These are phyloP conservation scores for Actenoides hombroni DNA, from an alignment of 2,113 vertebrate genomes.

Conservation along the genomic window DNA sequence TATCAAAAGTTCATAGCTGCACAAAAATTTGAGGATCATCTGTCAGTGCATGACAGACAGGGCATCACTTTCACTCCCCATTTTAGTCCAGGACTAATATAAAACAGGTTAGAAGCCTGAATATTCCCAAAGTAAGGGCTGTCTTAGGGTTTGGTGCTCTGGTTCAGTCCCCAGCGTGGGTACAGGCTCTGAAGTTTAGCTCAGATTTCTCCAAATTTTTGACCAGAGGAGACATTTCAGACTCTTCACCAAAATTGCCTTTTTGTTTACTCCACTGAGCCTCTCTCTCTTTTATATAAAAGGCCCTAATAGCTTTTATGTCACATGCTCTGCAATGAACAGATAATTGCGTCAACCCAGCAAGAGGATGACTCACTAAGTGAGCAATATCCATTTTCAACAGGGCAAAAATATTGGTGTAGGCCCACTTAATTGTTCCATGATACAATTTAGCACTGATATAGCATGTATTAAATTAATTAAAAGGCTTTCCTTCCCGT, in stretches of 20 bases:
- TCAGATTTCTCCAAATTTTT: not conserved
- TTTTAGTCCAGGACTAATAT: not conserved
- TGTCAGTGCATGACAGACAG: not conserved
- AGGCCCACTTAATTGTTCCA: constrained; percentile 56
- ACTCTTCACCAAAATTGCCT: not conserved
- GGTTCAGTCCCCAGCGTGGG: not conserved
- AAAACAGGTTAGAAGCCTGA: not conserved
- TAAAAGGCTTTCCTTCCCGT: constrained; percentile 69
- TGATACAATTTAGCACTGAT: constrained; percentile 58
- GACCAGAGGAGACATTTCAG: not conserved
- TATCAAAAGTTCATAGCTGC: not conserved
- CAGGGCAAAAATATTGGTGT: constrained; percentile 25
- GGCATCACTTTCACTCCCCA: not conserved
- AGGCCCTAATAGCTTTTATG: not conserved
- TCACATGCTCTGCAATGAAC: not conserved
- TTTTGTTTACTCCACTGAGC: constrained; percentile 31
- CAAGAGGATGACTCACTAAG: constrained; percentile 31
- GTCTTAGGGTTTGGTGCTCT: not conserved
- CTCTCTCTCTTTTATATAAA: not conserved
- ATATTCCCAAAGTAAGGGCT: not conserved
- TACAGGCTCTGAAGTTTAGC: not conserved
- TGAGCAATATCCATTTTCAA: constrained; percentile 52
- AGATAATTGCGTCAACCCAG: not conserved
- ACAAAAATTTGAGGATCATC: not conserved
- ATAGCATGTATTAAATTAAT: constrained; percentile 73